Percentiles rank a stretch among this genome's conserved stretches.
Conservation (phyloP, 2,888 invertebrate genomes). For the Orthosia incerta region DNA sequence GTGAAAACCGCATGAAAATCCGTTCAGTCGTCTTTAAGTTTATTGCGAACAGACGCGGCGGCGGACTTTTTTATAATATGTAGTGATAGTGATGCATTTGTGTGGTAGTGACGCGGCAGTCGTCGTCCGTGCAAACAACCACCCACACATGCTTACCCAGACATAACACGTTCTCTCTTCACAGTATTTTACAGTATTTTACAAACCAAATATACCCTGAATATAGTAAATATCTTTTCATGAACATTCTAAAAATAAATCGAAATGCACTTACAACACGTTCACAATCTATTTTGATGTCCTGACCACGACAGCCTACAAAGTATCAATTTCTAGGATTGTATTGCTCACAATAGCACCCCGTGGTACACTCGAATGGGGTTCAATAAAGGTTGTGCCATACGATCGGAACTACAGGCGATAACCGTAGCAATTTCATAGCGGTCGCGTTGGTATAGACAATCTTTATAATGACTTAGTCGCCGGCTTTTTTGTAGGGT, state of each 20-base stretch:
- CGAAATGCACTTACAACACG: background rate
- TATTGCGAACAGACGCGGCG: too few species aligned
- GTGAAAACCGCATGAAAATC: too few species aligned
- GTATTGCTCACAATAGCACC: conserved; percentile 31
- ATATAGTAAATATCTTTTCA: background rate
- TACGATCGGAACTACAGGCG: conserved; percentile 32
- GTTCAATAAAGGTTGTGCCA: conserved; percentile 50
- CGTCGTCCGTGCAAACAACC: too few species aligned
- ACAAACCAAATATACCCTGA: too few species aligned
- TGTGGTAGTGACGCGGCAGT: too few species aligned
- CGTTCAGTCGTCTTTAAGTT: too few species aligned
- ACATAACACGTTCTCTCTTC: too few species aligned
- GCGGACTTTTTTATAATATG: too few species aligned
- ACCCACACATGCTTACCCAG: too few species aligned
- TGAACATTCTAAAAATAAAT: background rate
- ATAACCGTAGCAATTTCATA: conserved; percentile 57
- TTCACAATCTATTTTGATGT: conserved; percentile 14
- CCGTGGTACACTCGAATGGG: conserved; percentile 17
- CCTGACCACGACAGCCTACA: conserved; percentile 21
- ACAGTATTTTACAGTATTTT: too few species aligned
- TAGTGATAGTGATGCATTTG: too few species aligned
- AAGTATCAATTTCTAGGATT: conserved; percentile 50
- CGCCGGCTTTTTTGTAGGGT: conserved; percentile 10
- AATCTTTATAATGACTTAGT: conserved; percentile 52
- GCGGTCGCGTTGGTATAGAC: conserved; percentile 29